Conservation (phyloP, 2,113 vertebrate species). For the Malaclemys terrapin region DNA sequence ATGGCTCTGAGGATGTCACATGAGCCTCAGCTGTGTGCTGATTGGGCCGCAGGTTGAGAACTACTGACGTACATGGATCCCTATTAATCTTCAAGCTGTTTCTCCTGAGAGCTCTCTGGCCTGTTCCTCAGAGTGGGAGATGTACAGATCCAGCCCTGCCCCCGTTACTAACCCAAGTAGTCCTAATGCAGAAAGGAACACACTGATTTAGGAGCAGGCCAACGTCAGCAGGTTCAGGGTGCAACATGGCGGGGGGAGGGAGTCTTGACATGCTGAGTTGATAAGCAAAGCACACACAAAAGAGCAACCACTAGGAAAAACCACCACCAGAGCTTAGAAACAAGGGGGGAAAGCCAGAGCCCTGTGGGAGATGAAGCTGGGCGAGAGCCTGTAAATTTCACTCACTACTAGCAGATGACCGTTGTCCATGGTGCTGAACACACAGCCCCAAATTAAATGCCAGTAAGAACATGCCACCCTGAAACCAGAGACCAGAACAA, state of each 20-base stretch:
- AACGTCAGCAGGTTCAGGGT: background rate
- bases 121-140: background rate
- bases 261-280: background rate
- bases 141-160: background rate
- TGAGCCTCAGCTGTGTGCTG: too few relatives aligned
- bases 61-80: background rate
- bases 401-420: background rate
- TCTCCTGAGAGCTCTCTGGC: background rate
- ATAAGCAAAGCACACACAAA: background rate
- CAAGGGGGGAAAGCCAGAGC: background rate
- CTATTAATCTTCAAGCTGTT: background rate
- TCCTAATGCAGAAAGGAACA: background rate
- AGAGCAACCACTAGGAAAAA: background rate
- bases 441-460: background rate
- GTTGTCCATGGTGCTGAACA: conserved; percentile 83
- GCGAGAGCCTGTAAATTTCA: background rate
- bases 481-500: background rate
- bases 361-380: background rate
- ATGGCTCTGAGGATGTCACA: too few relatives aligned
- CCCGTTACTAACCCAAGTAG: background rate
- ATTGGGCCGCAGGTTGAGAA: too few relatives aligned
- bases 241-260: background rate
- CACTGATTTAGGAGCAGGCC: background rate
- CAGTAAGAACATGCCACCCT: background rate
- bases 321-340: background rate